A percentile compares a stretch with the other conserved stretches of the same genome.
These are phyloP conservation scores for Tanypteryx hageni DNA, from an alignment of 2,888 invertebrate species.

Conservation along the genomic window DNA sequence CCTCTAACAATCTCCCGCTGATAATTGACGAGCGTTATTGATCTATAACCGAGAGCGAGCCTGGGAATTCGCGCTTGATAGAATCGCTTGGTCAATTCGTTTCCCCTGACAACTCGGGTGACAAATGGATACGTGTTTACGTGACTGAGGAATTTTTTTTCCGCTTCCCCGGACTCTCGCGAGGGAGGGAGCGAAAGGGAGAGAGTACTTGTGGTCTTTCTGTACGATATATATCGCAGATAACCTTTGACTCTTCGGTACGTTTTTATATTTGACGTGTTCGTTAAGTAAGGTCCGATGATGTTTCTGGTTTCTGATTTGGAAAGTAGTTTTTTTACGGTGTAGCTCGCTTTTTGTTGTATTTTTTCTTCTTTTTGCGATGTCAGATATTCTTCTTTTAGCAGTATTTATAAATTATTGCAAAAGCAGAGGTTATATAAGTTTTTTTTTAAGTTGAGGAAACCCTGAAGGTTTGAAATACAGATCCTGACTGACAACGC, in stretches of 20 bases:
- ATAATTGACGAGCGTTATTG: conserved; percentile 56
- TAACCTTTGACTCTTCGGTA: conserved; percentile 16
- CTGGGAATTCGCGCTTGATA: conserved; percentile 55
- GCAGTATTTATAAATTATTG: no score
- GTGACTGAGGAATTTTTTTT: conserved; percentile 15
- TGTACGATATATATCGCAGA: conserved; percentile 3
- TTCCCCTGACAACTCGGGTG: conserved; percentile 35
- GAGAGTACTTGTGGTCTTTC: not conserved
- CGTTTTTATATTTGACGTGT: conserved; percentile 7
- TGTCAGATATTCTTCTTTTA: no score
- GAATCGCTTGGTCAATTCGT: conserved; percentile 54
- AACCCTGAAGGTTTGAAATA: no score
- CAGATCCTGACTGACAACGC: no score
- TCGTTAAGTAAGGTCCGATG: no score
- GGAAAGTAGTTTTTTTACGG: no score
- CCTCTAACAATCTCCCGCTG: not conserved
- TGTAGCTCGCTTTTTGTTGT: no score
- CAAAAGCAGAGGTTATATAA: no score
- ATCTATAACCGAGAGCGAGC: conserved; percentile 25
- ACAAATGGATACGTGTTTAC: conserved; percentile 58
- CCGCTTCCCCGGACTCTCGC: not conserved
- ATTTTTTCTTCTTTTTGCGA: no score
- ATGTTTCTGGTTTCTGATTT: no score
- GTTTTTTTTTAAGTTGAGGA: no score
- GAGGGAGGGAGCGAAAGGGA: not conserved